Conservation (phyloP, 2,797 vertebrate species). For the Karalla daura region DNA sequence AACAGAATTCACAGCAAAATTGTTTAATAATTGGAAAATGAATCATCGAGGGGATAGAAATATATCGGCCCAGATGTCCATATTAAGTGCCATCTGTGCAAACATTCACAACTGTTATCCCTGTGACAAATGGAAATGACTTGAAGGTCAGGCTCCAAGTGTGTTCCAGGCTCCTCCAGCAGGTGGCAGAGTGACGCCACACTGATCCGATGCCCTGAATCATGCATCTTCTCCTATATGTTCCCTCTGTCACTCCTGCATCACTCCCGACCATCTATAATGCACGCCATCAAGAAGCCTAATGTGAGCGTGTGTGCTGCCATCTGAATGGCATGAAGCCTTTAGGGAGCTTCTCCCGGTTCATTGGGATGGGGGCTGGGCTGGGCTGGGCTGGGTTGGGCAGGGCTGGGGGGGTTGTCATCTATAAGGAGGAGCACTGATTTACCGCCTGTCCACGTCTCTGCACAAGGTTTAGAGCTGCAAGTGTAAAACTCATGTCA, state of each 20-base stretch:
- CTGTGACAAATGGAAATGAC: slow-evolving; percentile 74
- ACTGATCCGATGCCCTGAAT: slow-evolving; percentile 21
- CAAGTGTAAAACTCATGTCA: slow-evolving; percentile 61
- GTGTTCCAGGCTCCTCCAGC: slow-evolving; percentile 51
- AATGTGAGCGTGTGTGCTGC: slow-evolving; percentile 50
- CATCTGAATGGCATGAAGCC: slow-evolving; percentile 37
- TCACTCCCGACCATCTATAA: slow-evolving; percentile 40
- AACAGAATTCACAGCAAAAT: slow-evolving; percentile 62
- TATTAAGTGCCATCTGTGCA: slow-evolving; percentile 79
- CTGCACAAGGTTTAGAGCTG: slow-evolving; percentile 37
- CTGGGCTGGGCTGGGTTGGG: too few species aligned
- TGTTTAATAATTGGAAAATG: slow-evolving; percentile 70
- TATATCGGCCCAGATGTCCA: slow-evolving; percentile 78
- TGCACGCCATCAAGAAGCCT: slow-evolving; percentile 40
- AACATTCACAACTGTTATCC: slow-evolving; percentile 72
- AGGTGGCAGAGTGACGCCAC: slow-evolving; percentile 70
- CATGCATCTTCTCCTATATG: slow-evolving; percentile 12
- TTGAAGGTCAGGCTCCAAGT: slow-evolving; percentile 74
- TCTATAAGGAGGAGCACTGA: slow-evolving; percentile 42
- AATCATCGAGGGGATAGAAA: slow-evolving; percentile 69
- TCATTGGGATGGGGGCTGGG: too few species aligned
- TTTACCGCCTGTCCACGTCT: slow-evolving; percentile 45
- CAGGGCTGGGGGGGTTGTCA: slow-evolving; percentile 17
- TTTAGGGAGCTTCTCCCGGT: slow-evolving; percentile 45
- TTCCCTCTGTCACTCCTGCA: slow-evolving; percentile 19